Evolutionary conservation across 2,797 vertebrate genomes (phyloP), one percentile per base, ranked within the genome.

Genomic region (Lemur catta): DNA sequence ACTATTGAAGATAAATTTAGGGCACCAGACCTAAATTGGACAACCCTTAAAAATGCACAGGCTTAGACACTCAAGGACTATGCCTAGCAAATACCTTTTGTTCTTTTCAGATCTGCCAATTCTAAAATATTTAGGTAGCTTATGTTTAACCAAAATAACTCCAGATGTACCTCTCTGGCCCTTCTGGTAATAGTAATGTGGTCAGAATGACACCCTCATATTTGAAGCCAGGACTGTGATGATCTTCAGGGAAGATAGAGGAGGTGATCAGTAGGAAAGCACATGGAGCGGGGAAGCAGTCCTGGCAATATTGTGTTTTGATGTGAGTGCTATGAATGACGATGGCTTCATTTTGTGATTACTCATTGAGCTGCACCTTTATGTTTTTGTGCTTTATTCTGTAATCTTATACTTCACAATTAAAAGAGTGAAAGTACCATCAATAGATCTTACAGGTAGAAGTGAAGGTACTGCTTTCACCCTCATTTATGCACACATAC

Each of bases 1-100:
- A 67, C 35, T 57, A 85, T 24, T 61, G 75, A 48, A 48, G n/a
- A 35, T 78, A 76, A 94, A 75, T 88, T 61, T 72, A 86, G 94
- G 84, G 57, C 28, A 74, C 71, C 2, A 26, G 43, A 20, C 59
- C 2, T 43, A 57, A 61, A 65, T 75, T 52, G 63, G 87, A 85
- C 17, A 72, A 46, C 3, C 15, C 18, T 76, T 89, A 63, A 71
- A 90, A 93, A 75, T 67, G 2, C 4, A 35, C n/a, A 38, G 61
- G 17, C 9, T 86, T 79, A 33, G 48, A 43, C 28, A 33, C 13
- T 72, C 33, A 30, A 15, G 24, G 7, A 41, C 7, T 59, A 50
- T 80, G 8, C 13, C 41, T 88, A 65, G 1, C 22, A 89, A 84
- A 67, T 48, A 50, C 3, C 30, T 75, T 48, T 81, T 65, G 33